Percentiles rank a stretch among this genome's conserved stretches.
These are phyloP conservation scores for Sinonovacula constricta DNA, from an alignment of 1,140 invertebrate genomes.

Conservation along the genomic window DNA sequence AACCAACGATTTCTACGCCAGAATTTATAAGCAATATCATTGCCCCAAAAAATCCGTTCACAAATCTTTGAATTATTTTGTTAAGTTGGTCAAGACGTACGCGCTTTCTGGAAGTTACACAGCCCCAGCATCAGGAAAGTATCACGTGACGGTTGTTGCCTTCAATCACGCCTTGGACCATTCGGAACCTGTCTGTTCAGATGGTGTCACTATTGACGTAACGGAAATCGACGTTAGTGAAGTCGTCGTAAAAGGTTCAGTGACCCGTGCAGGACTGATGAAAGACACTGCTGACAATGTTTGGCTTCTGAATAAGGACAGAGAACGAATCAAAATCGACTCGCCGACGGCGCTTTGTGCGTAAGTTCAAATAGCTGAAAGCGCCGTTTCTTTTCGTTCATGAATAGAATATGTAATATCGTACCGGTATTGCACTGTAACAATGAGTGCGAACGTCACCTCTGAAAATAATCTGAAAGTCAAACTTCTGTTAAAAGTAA, in stretches of 20 bases:
- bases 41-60: no score
- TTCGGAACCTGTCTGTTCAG: slow-evolving; percentile 60
- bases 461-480: no score
- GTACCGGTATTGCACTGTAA: no score
- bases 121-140: slow-evolving; percentile 38
- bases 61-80: no score
- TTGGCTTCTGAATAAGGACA: slow-evolving; percentile 37
- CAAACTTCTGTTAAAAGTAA: not conserved
- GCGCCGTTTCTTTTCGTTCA: not conserved
- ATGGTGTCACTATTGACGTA: slow-evolving; percentile 56
- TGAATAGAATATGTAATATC: not conserved
- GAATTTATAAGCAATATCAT: no score
- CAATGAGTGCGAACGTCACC: no score
- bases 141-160: slow-evolving; percentile 58
- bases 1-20: no score
- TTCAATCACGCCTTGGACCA: slow-evolving; percentile 58
- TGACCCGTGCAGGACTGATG: slow-evolving; percentile 44
- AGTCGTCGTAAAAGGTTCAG: slow-evolving; percentile 38
- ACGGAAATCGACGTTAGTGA: slow-evolving; percentile 22
- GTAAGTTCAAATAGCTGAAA: not conserved
- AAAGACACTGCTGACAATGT: slow-evolving; percentile 11
- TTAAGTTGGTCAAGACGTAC: slow-evolving; percentile 17
- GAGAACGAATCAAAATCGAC: no score
- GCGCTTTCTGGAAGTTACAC: not conserved
- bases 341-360: not conserved